Evolutionary conservation across 2,888 invertebrate species (phyloP).

Genomic region (Rapana venosa): DNA sequence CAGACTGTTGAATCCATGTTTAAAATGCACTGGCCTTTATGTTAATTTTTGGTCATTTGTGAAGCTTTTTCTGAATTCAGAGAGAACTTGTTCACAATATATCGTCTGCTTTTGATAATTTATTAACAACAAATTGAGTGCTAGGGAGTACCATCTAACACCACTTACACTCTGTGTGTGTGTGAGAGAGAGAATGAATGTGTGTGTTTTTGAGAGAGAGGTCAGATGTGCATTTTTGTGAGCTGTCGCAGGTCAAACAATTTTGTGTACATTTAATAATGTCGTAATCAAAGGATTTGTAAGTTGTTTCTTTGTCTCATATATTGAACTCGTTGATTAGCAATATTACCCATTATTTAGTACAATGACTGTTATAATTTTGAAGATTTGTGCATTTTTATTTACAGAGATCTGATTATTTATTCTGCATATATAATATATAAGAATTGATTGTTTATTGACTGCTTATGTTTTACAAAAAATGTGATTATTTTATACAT

Average conservation of each 20-base stretch:
- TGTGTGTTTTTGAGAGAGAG: not conserved
- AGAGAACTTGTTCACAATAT: not conserved
- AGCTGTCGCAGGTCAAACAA: not conserved
- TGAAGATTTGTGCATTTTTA: not conserved
- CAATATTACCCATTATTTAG: conserved; percentile 22
- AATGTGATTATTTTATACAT: conserved; percentile 18
- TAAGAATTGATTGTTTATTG: not conserved
- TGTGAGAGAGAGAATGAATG: not conserved
- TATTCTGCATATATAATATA: not conserved
- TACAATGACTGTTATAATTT: not conserved
- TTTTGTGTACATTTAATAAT: not conserved
- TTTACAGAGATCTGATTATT: conserved; percentile 26
- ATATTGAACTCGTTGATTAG: conserved; percentile 10
- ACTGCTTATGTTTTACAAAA: not conserved
- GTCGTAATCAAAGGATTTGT: not conserved
- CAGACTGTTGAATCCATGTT: not conserved
- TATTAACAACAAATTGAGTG: not conserved
- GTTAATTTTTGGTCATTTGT: not conserved
- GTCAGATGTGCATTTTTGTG: not conserved
- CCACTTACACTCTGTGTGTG: not conserved
- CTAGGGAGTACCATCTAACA: not conserved
- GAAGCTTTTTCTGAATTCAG: not conserved
- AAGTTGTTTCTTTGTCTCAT: not conserved
- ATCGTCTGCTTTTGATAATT: not conserved
- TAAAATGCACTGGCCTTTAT: not conserved